These are phyloP conservation scores for Vireo griseus DNA, from an alignment of 2,797 vertebrate species.

Conservation along the genomic window DNA sequence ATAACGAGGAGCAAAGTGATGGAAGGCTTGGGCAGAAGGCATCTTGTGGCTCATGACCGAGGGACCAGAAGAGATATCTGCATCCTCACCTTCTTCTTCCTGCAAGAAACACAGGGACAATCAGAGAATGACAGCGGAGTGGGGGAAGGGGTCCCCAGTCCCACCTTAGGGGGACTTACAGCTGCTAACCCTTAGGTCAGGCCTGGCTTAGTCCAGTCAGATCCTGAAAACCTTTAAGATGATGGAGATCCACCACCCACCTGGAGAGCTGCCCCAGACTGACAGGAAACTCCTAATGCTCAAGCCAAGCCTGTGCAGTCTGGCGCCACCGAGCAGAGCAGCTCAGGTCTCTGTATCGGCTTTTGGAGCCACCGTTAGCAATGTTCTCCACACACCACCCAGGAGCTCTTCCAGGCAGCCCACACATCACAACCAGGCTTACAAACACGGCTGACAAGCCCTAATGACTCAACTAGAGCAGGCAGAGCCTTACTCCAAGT, in stretches of 20 bases:
- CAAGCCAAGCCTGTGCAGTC: neutral
- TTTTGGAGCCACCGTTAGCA: neutral
- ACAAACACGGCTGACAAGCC: neutral
- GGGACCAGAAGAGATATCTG: slow-evolving; percentile 74
- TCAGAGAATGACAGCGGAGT: neutral
- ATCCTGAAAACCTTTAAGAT: neutral
- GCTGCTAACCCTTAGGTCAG: neutral
- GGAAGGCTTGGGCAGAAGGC: slow-evolving; percentile 78
- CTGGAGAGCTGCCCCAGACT: neutral
- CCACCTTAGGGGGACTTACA: too few species aligned
- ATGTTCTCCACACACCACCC: neutral
- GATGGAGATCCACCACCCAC: neutral
- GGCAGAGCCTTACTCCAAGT: neutral
- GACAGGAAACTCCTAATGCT: neutral
- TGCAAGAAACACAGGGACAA: slow-evolving; percentile 34
- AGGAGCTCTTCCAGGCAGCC: neutral
- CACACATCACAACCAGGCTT: neutral
- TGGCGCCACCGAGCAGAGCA: neutral
- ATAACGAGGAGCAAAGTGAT: slow-evolving; percentile 84
- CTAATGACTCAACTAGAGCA: fast-evolving
- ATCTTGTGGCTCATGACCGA: slow-evolving; percentile 81
- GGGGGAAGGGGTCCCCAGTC: neutral
- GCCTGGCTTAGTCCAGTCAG: neutral
- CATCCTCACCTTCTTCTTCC: slow-evolving; percentile 94
- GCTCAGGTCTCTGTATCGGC: neutral